A percentile compares a stretch with the other conserved stretches of the same genome.
phyloP scores from a whole-genome alignment of 92 coral and sea anemone species.

The Heliopora coerulea region DNA sequence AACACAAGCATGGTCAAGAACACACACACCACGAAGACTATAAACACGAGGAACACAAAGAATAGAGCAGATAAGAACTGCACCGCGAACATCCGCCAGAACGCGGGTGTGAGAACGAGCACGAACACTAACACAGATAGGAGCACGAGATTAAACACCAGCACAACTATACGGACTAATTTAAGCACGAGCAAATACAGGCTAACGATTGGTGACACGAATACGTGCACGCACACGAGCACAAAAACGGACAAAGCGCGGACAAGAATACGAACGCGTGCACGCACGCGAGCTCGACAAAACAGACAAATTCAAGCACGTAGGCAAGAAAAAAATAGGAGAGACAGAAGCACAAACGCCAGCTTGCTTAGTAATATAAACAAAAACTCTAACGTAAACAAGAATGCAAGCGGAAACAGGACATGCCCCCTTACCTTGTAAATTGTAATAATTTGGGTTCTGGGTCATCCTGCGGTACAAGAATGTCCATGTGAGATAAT shows the following conservation, averaged over 20 bases:
- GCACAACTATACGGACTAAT: not conserved
- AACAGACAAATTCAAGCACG: not conserved
- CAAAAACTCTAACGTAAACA: too few species aligned
- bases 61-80: not conserved
- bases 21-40: not conserved
- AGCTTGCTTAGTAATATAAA: too few species aligned
- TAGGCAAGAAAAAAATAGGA: not conserved
- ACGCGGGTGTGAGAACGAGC: not conserved
- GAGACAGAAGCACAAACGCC: not conserved
- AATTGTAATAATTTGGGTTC: constrained; percentile 94
- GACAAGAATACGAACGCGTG: not conserved
- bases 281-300: not conserved
- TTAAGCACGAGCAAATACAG: not conserved
- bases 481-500: constrained; percentile 93
- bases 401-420: not conserved
- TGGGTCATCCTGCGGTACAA: constrained; percentile 98
- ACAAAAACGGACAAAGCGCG: not conserved
- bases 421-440: constrained; percentile 67
- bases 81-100: not conserved
- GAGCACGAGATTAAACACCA: not conserved
- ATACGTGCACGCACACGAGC: not conserved
- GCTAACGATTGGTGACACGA: not conserved
- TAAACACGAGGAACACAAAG: not conserved
- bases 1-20: not conserved
- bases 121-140: too few species aligned